These are phyloP conservation scores for Paramormyrops hopkinsi DNA, from an alignment of 2,797 vertebrate genomes.

Conservation along the genomic window DNA sequence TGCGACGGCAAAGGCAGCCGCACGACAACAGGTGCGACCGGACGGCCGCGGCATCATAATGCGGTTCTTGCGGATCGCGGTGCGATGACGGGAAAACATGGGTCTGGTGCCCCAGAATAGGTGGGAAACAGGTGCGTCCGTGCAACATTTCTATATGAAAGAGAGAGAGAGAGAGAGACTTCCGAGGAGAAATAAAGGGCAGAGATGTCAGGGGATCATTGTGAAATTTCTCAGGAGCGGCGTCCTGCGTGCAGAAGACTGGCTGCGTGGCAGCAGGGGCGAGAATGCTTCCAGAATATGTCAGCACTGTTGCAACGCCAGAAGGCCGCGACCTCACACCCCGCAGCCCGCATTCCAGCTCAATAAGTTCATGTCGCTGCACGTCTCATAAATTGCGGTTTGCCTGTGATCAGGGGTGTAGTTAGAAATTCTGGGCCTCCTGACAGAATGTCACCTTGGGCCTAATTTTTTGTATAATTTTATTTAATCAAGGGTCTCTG, in stretches of 20 bases:
- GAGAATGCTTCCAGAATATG: not conserved
- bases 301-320: not conserved
- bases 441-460: not conserved
- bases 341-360: not conserved
- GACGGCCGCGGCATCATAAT: not conserved
- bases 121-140: not conserved
- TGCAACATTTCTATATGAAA: not conserved
- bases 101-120: not conserved
- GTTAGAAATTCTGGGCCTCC: not conserved
- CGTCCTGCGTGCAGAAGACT: not conserved
- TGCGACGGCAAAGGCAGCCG: not conserved
- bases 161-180: not conserved
- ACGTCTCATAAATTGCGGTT: not conserved
- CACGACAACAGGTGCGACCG: not conserved
- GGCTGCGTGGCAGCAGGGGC: not conserved
- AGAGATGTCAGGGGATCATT: not conserved
- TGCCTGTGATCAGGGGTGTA: not conserved
- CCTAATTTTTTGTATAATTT: not conserved
- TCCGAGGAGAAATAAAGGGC: not conserved
- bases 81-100: not conserved
- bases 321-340: not conserved
- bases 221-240: not conserved
- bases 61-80: not conserved
- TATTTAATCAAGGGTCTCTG: not conserved
- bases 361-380: not conserved